phyloP scores from a whole-genome alignment of 2,888 invertebrate genomes.

The Polymixis flavicincta region DNA sequence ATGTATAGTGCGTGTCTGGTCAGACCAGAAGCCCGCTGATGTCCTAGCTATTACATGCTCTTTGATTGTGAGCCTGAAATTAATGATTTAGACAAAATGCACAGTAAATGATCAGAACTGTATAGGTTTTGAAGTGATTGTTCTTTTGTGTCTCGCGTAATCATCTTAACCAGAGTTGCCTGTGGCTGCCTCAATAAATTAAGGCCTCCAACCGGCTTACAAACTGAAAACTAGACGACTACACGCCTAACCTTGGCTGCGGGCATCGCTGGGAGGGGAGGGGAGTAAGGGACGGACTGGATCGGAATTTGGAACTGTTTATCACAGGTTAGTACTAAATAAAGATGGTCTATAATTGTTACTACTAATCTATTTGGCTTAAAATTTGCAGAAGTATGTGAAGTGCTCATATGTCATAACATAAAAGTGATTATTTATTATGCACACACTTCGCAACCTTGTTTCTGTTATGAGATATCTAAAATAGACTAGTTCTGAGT shows the following conservation, averaged over 20 bases:
- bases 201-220: no score
- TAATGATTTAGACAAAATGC: not conserved
- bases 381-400: not conserved
- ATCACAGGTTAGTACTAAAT: not conserved
- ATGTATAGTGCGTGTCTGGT: slow-evolving; percentile 94
- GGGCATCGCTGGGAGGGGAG: no score
- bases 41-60: slow-evolving; percentile 96
- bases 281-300: no score
- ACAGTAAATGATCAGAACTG: not conserved
- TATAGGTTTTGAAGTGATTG: not conserved
- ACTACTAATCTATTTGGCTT: slow-evolving; percentile 7
- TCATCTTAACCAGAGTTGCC: no score
- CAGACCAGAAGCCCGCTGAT: slow-evolving; percentile 96
- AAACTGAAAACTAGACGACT: no score
- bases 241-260: no score
- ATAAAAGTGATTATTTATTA: not conserved
- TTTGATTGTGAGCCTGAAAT: slow-evolving; percentile 92
- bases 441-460: not conserved
- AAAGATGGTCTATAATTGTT: not conserved
- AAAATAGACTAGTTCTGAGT: not conserved
- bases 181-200: no score
- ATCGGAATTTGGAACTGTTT: not conserved
- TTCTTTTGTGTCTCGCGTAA: no score
- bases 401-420: not conserved
- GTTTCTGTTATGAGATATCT: not conserved